Conservation (phyloP, 1,140 invertebrate species). For the Euura lappo region DNA sequence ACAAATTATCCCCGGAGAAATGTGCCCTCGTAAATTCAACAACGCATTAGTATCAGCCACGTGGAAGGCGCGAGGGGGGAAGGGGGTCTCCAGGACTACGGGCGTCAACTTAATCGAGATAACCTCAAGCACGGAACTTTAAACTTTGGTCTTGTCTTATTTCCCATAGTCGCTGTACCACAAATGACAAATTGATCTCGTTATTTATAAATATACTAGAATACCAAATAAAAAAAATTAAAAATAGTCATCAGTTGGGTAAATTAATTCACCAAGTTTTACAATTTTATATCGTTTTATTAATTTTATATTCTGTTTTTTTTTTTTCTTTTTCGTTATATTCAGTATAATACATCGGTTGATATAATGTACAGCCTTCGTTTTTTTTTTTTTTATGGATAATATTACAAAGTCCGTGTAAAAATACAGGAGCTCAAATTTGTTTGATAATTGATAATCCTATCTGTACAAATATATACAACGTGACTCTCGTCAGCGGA, state of each 20-base stretch:
- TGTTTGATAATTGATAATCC: constrained; percentile 19
- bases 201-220: too few relatives aligned
- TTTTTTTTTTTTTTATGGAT: neutral
- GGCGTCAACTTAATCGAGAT: neutral
- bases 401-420: constrained; percentile 59
- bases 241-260: too few relatives aligned
- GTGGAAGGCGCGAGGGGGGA: neutral
- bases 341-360: too few relatives aligned
- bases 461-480: too few relatives aligned
- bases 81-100: neutral
- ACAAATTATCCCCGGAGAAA: constrained; percentile 21
- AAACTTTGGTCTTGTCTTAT: neutral
- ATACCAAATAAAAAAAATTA: too few relatives aligned
- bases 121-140: neutral
- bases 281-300: too few relatives aligned
- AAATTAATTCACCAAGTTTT: too few relatives aligned
- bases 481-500: too few relatives aligned
- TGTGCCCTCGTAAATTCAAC: constrained; percentile 34
- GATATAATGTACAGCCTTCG: neutral
- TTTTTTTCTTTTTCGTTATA: too few relatives aligned
- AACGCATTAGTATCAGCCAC: constrained; percentile 35
- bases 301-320: too few relatives aligned
- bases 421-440: constrained; percentile 58
- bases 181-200: too few relatives aligned
- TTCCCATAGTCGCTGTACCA: too few relatives aligned